Evolutionary conservation across 1,140 invertebrate species (phyloP).

Genomic region (Halictus rubicundus): DNA sequence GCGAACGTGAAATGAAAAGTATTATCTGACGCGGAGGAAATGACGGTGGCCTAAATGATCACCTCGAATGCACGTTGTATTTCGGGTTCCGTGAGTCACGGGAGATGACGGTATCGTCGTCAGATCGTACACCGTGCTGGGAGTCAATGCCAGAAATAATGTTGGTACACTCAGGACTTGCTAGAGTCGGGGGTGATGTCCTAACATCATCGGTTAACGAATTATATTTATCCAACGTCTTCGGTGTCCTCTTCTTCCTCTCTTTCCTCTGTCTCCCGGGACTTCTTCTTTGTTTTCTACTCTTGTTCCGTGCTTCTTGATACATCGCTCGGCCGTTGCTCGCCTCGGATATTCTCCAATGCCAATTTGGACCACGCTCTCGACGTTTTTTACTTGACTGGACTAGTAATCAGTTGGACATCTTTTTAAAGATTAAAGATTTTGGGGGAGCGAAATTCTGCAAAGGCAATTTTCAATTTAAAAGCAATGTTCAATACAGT

Average conservation of each 20-base stretch:
- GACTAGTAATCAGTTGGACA: too few relatives aligned
- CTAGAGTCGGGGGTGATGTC: conserved; percentile 62
- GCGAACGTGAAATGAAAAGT: background rate
- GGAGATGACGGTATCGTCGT: conserved; percentile 66
- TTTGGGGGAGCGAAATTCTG: too few relatives aligned
- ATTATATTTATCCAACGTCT: conserved; percentile 75
- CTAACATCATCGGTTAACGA: conserved; percentile 72
- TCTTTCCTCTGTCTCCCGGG: conserved; percentile 9
- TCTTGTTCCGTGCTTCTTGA: conserved; percentile 12
- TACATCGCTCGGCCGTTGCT: background rate
- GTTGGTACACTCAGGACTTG: conserved; percentile 59
- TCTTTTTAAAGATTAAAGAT: too few relatives aligned
- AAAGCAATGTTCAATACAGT: too few relatives aligned
- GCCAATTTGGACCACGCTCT: background rate
- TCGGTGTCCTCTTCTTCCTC: conserved; percentile 50
- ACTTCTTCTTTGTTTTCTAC: conserved; percentile 35
- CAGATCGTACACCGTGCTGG: conserved; percentile 60
- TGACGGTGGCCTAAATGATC: conserved; percentile 12
- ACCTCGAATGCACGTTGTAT: conserved; percentile 53
- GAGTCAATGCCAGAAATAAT: conserved; percentile 79
- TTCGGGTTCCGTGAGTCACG: conserved; percentile 73
- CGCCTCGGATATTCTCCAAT: background rate
- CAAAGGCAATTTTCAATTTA: too few relatives aligned
- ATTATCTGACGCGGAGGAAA: background rate
- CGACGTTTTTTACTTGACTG: too few relatives aligned